Base-by-base conservation (phyloP, 2,888 invertebrate genomes). In the Mesochorus sp. region DNA sequence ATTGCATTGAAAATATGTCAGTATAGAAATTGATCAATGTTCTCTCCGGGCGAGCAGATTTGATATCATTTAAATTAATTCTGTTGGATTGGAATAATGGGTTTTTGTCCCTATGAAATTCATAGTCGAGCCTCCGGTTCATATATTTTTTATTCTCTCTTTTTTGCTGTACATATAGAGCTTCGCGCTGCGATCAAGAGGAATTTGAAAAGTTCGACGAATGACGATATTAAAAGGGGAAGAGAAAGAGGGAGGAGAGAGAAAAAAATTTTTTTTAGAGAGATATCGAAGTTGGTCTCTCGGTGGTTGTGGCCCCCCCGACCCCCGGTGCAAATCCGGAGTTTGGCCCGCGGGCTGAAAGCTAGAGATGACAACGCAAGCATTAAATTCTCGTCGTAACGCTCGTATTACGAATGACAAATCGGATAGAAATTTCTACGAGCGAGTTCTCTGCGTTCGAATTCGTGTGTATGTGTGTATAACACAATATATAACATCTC, bases 201-300 rank as follows among this genome's bases (percentile, higher is more conserved):
- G 64, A 64, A 76, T 76, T 70, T 57, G 44, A 64, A 57, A 70
- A 76, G 70, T 76, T 76, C 39, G 70, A 70, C 70, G 49, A 70
- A 70, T 49, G 70, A 28, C 64, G 70, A 76, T 64, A 70, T 57
- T 44, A 19, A 64, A 59, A 57, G 39, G 21, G 68, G 21, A 8
- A 44, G 14, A 19, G 12, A 44, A 47, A 68, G 6, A 53, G 39
- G 47, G 21, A 59, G 57, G 17, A 12, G 19, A 6, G 55, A 67
- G 28, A 28, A 14, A 44, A 76, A n/a, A n/a, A n/a, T n/a, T n/a
- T n/a, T n/a, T n/a, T n/a, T n/a, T 14, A 6, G 17, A 64, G 70
- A 64, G 53, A 39, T 47, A 49, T 49, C 49, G 68, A 70, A 75
- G 61, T 68, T 75, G 68, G 28, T 47, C 68, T 55, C 19, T 49